Percentiles rank a stretch among this genome's conserved stretches.
phyloP scores from a whole-genome alignment of 2,113 vertebrate genomes.

The Athene cunicularia region DNA sequence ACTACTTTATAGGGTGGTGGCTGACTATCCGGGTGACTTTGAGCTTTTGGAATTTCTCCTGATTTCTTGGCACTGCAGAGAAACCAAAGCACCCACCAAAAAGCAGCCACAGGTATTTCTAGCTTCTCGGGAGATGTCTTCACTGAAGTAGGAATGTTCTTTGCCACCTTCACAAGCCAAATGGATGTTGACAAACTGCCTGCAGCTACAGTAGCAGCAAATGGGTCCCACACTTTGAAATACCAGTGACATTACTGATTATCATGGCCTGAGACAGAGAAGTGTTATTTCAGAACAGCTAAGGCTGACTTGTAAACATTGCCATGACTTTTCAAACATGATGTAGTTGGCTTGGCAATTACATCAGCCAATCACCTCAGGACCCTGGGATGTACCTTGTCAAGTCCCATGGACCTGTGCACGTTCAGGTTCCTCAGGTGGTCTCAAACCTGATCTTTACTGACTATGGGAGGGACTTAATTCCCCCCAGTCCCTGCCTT shows the following conservation, averaged over 20 bases:
- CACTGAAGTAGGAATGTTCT: not conserved
- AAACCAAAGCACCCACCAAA: not conserved
- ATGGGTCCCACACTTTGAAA: not conserved
- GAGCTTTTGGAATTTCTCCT: not conserved
- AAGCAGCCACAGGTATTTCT: not conserved
- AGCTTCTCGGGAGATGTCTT: not conserved
- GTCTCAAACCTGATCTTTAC: not conserved
- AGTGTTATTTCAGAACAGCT: not conserved
- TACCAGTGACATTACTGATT: not conserved
- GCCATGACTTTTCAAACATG: not conserved
- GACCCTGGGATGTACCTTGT: no score
- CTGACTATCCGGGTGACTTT: not conserved
- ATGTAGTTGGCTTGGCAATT: not conserved
- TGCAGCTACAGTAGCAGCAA: not conserved
- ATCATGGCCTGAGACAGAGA: not conserved
- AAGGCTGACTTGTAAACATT: not conserved
- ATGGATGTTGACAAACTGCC: not conserved
- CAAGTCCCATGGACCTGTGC: not conserved
- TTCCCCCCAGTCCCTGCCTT: not conserved
- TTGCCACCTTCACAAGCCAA: not conserved
- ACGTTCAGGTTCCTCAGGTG: not conserved
- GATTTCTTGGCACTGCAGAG: not conserved
- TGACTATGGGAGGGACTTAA: not conserved
- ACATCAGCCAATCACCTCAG: not conserved
- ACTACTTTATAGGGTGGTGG: not conserved